Evolutionary conservation across 92 coral and sea anemone genomes (phyloP).

Genomic region (Metridium senile): DNA sequence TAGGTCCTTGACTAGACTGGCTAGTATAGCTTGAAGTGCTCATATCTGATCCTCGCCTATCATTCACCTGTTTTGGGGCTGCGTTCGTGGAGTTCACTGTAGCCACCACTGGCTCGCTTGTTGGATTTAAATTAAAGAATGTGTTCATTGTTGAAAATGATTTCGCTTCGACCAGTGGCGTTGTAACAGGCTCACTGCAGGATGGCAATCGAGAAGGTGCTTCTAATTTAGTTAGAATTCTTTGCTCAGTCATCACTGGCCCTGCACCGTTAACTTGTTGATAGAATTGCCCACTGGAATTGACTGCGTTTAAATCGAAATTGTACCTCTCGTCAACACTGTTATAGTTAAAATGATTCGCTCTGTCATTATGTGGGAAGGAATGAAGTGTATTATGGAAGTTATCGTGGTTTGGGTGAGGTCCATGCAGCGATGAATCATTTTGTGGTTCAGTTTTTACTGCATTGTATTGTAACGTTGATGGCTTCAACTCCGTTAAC

Average conservation of each 20-base stretch:
- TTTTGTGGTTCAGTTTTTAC: neutral
- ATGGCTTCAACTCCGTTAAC: constrained; percentile 5
- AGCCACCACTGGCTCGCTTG: neutral
- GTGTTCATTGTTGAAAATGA: neutral
- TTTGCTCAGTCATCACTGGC: neutral
- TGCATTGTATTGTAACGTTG: constrained; percentile 18
- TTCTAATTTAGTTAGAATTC: constrained; percentile 6
- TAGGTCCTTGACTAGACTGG: constrained; percentile 23
- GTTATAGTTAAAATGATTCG: neutral
- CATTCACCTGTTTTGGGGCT: neutral
- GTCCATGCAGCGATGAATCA: too few relatives aligned
- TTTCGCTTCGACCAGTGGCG: neutral
- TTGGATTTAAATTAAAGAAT: neutral
- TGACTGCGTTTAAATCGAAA: neutral
- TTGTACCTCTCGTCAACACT: neutral
- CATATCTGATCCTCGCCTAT: constrained; percentile 31
- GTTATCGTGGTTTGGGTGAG: too few relatives aligned
- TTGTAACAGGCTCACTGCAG: neutral
- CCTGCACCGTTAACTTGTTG: neutral
- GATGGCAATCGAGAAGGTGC: neutral
- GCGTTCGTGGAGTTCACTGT: constrained; percentile 3
- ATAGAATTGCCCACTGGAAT: neutral
- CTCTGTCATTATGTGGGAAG: neutral
- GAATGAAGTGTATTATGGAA: neutral
- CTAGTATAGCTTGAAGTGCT: constrained; percentile 31